Evolutionary conservation across 2,888 invertebrate species (phyloP), one percentile per base, ranked within the genome.

Genomic region (Tachina fera): DNA sequence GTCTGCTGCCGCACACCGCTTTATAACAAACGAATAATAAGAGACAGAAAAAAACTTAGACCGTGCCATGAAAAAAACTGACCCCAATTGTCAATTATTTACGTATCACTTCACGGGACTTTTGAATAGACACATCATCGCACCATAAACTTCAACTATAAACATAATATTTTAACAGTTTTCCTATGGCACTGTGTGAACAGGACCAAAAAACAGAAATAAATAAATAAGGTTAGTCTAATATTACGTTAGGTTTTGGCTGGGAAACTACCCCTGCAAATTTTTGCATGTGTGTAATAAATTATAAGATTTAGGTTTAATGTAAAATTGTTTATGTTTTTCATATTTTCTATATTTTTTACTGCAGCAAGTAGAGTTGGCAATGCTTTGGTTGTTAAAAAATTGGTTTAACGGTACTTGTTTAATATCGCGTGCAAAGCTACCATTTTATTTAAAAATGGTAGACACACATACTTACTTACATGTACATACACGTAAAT

Each of bases 71-170:
- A 65, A 71, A 71, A 70, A 79, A 84, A 87, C 87, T 91, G 91
- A 91, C 91, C 91, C 90, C 90, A 89, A 89, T 79, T 90, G 91
- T 90, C 91, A 91, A 91, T 91, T 91, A 91, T 91, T 91, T 91
- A 91, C 91, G 91, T 91, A 91, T 91, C 91, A 91, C 91, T 91
- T 91, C 91, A 90, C 90, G 89, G 90, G 67, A 78, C 56, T 72
- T 77, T 71, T 77, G 45, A 77, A 83, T 60, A 83, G 77, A 67
- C 39, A 77, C 71, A 81, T 53, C 80, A 87, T 68, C 71, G 61
- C 61, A 51, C 80, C 61, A 83, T 75, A 80, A 84, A 84, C 71
- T 56, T 76, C 53, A 10, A 51, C 47, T 16, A 68, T 11, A 72
- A 67, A 72, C 60, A 53, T 68, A 72, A 83, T 77, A 83, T 83